A percentile compares a stretch with the other conserved stretches of the same genome.
Conservation (phyloP, 1,140 invertebrate genomes). For the Nixonia krombeini region DNA sequence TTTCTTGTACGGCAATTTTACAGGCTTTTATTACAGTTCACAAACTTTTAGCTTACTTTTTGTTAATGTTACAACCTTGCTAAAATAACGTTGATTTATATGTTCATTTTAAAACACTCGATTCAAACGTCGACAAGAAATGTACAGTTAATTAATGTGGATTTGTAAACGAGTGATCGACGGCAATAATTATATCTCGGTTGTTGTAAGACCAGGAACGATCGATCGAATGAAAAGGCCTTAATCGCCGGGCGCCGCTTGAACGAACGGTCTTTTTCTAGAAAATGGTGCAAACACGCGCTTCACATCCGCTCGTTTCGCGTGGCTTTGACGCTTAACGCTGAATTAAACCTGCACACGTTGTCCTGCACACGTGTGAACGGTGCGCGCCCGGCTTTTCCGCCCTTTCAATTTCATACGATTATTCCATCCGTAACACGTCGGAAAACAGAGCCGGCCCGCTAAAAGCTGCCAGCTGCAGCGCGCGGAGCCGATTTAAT, state of each 20-base stretch:
- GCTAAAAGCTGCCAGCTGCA: slow-evolving; percentile 1
- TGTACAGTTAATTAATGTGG: no score
- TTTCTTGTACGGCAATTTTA: no score
- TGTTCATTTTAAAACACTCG: no score
- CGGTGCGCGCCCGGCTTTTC: neutral
- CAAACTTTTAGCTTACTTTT: no score
- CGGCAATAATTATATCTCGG: no score
- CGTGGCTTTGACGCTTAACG: slow-evolving; percentile 4
- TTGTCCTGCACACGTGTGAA: neutral
- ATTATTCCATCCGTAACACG: neutral
- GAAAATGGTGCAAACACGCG: slow-evolving; percentile 4
- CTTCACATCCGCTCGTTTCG: neutral
- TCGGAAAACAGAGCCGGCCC: neutral
- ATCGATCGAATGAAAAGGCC: no score
- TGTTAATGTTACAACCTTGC: no score
- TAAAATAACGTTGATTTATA: no score
- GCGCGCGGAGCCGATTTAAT: slow-evolving; percentile 2
- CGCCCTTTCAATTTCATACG: slow-evolving; percentile 1
- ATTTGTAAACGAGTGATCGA: no score
- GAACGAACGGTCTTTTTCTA: neutral
- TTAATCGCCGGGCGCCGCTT: neutral
- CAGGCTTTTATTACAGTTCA: no score
- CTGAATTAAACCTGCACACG: neutral
- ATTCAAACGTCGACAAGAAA: no score
- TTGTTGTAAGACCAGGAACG: no score